Conservation (phyloP, 2,113 vertebrate species). For the Nyctibius bracteatus region DNA sequence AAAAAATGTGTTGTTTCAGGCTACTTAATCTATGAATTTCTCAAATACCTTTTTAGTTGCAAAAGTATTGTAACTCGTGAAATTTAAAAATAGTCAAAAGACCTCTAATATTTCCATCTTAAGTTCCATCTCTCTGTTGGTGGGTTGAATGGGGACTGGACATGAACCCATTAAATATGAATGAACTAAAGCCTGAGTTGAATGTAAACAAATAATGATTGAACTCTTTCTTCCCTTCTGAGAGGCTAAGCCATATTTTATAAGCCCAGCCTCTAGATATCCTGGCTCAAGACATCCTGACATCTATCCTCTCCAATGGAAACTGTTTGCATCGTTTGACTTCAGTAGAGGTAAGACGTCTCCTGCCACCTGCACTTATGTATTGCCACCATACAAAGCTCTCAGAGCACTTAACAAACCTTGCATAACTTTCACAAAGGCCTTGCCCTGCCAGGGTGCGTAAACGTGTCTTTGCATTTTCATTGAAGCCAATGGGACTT, state of each 20-base stretch:
- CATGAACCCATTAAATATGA: background rate
- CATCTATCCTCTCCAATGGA: background rate
- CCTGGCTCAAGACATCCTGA: background rate
- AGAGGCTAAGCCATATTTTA: background rate
- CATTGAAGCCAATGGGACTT: background rate
- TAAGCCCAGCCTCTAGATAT: background rate
- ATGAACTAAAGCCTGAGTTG: background rate
- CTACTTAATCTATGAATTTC: background rate
- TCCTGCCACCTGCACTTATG: accelerated
- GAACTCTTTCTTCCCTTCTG: background rate
- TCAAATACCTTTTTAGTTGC: background rate
- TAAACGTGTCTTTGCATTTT: background rate
- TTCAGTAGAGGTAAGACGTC: background rate
- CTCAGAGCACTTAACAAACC: background rate
- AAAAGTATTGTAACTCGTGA: background rate
- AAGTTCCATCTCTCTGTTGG: background rate
- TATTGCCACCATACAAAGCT: background rate
- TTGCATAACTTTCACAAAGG: background rate
- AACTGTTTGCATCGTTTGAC: background rate
- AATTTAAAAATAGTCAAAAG: background rate
- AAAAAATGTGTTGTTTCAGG: background rate
- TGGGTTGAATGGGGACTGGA: background rate
- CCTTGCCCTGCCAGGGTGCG: background rate
- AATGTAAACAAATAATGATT: background rate
- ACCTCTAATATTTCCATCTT: background rate